Percentiles rank a stretch among this genome's conserved stretches.
Conservation (phyloP, 2,113 vertebrate species). For the Podocnemis expansa region DNA sequence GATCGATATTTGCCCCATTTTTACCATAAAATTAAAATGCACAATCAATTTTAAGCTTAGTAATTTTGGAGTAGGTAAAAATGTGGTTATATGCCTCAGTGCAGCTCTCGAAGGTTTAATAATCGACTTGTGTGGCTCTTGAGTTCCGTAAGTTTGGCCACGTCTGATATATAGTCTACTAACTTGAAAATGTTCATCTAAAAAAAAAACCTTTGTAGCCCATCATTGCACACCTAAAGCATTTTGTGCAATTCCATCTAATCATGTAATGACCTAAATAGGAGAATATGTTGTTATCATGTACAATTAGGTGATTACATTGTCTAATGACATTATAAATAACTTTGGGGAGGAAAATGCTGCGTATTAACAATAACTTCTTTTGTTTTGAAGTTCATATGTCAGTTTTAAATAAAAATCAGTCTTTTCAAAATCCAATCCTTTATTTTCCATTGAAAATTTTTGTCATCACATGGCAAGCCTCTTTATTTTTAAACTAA, state of each 20-base stretch:
- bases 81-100: no score
- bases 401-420: neutral
- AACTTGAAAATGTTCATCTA: neutral
- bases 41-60: no score
- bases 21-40: no score
- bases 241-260: neutral
- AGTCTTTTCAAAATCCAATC: neutral
- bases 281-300: neutral
- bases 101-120: no score
- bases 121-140: no score
- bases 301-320: neutral
- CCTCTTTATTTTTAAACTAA: neutral
- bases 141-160: no score
- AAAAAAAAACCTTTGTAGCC: neutral
- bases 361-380: neutral
- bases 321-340: neutral
- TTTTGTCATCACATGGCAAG: neutral
- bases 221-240: no score
- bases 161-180: neutral
- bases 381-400: neutral
- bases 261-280: neutral
- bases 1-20: no score
- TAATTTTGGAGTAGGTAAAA: no score
- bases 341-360: rapidly evolving
- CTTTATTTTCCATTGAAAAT: neutral